A percentile compares a stretch with the other conserved stretches of the same genome.
Conservation (phyloP, 2,797 vertebrate genomes). For the Mus spretus region DNA sequence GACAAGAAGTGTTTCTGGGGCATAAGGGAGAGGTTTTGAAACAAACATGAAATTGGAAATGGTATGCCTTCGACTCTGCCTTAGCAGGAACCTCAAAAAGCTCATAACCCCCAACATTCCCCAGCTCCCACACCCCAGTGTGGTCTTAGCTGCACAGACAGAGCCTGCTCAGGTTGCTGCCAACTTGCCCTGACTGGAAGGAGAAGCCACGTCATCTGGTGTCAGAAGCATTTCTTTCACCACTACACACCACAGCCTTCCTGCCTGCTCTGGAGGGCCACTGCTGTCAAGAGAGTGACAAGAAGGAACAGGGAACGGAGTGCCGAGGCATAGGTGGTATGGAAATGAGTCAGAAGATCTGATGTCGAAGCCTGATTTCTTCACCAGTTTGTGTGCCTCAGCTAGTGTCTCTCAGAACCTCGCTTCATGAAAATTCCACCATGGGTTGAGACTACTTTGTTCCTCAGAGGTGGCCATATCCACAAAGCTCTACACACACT, state of each 20-base stretch:
- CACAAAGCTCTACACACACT: neutral
- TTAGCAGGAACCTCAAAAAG: neutral
- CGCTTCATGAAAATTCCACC: neutral
- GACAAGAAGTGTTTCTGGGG: neutral
- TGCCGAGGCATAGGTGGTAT: neutral
- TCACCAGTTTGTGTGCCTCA: neutral
- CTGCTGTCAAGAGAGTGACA: neutral
- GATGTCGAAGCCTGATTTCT: neutral
- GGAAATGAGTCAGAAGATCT: neutral
- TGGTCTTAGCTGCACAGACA: neutral
- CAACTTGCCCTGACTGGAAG: neutral
- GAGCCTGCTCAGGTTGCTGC: neutral
- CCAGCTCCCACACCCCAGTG: neutral
- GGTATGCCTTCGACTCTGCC: neutral
- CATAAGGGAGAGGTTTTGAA: neutral
- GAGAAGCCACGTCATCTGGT: neutral
- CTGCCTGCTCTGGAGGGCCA: neutral
- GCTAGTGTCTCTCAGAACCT: neutral
- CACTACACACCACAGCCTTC: neutral
- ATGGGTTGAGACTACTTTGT: too few relatives aligned
- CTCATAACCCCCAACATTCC: neutral
- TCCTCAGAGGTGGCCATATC: neutral
- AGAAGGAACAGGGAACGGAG: neutral
- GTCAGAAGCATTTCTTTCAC: neutral
- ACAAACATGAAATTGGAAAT: constrained; percentile 1